Conservation (phyloP, 1,140 invertebrate genomes). For the Drosophila fuyamai region DNA sequence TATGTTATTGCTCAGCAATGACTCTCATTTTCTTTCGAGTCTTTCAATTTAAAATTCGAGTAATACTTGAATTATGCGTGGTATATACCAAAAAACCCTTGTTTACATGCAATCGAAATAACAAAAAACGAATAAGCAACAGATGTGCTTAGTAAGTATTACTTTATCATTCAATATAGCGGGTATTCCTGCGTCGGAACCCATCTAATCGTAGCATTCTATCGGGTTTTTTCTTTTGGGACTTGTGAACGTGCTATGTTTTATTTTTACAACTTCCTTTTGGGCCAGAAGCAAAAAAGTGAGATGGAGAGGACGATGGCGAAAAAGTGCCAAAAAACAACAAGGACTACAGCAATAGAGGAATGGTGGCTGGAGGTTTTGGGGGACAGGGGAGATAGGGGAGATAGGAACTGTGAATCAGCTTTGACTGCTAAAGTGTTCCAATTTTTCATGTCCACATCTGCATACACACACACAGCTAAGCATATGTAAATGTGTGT, state of each 20-base stretch:
- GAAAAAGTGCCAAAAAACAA: slow-evolving; percentile 77
- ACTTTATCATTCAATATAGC: background rate
- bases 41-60: background rate
- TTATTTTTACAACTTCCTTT: slow-evolving; percentile 79
- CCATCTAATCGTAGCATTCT: background rate
- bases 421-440: slow-evolving; percentile 78
- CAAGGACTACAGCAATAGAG: slow-evolving; percentile 36
- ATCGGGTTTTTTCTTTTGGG: slow-evolving; percentile 25
- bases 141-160: background rate
- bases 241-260: slow-evolving; percentile 76
- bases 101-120: background rate
- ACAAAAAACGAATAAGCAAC: background rate
- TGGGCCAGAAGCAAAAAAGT: slow-evolving; percentile 20
- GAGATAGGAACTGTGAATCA: slow-evolving; percentile 44
- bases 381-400: slow-evolving; percentile 2
- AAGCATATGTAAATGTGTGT: slow-evolving; percentile 38
- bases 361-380: slow-evolving; percentile 1
- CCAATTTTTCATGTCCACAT: slow-evolving; percentile 77
- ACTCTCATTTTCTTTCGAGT: background rate
- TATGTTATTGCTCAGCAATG: background rate
- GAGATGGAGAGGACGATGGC: slow-evolving; percentile 46
- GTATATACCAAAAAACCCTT: no score
- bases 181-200: slow-evolving; percentile 31
- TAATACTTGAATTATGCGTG: background rate
- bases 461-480: slow-evolving; percentile 53